Evolutionary conservation across 1,140 invertebrate genomes (phyloP).

Genomic region (Condylostylus longicornis): DNA sequence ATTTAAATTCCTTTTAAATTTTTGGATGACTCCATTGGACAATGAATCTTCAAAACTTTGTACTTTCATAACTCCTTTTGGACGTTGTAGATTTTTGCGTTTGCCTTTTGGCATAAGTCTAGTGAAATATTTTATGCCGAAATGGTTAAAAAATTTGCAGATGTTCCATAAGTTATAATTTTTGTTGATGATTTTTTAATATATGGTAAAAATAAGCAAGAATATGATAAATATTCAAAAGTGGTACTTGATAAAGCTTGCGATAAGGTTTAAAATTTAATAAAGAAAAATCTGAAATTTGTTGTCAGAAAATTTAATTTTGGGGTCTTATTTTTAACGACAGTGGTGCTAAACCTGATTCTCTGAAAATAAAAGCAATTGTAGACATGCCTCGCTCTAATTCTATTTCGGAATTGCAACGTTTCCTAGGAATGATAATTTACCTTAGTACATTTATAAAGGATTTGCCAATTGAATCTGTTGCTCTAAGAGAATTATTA

Average conservation of each 20-base stretch:
- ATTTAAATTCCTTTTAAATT: conserved; percentile 25
- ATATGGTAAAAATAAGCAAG: conserved; percentile 10
- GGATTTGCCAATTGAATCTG: conserved; percentile 15
- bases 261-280: conserved; percentile 6
- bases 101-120: conserved; percentile 33
- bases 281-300: conserved; percentile 7
- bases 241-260: conserved; percentile 17
- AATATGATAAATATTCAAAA: conserved; percentile 20
- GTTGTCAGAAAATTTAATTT: conserved; percentile 20
- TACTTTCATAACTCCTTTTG: conserved; percentile 36
- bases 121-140: conserved; percentile 26
- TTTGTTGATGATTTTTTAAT: conserved; percentile 30
- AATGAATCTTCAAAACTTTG: conserved; percentile 25
- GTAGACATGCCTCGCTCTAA: conserved; percentile 13
- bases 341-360: conserved; percentile 12
- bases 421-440: conserved; percentile 18
- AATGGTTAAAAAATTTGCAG: conserved; percentile 19
- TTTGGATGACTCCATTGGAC: conserved; percentile 31
- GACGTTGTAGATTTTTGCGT: conserved; percentile 18
- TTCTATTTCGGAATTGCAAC: conserved; percentile 19
- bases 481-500: conserved; percentile 12
- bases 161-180: conserved; percentile 21
- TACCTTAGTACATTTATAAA: conserved; percentile 17
- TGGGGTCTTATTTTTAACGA: conserved; percentile 16
- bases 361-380: conserved; percentile 15